Conservation (phyloP, 2,113 vertebrate genomes). For the Lepidothrix coronata region DNA sequence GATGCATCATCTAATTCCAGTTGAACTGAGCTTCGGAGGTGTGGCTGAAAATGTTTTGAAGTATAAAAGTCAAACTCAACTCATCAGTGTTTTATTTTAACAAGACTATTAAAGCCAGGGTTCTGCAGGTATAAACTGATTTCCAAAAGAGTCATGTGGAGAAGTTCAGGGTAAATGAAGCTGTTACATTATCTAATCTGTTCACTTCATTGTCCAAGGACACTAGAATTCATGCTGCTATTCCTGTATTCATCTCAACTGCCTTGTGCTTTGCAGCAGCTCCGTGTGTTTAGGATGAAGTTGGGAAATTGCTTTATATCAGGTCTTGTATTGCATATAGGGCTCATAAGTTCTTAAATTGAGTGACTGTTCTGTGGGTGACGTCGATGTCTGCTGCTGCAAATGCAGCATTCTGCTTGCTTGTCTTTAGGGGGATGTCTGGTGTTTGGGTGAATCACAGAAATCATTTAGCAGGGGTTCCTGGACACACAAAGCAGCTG, state of each 20-base stretch:
- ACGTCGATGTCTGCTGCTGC: not conserved
- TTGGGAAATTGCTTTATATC: not conserved
- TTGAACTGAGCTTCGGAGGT: not conserved
- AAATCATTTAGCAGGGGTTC: not conserved
- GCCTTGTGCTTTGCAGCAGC: not conserved
- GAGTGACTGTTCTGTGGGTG: not conserved
- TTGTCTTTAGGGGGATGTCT: not conserved
- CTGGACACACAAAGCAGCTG: not conserved
- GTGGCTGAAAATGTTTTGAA: not conserved
- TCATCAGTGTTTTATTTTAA: slow-evolving; percentile 31
- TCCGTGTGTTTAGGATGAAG: not conserved
- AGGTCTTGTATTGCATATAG: not conserved
- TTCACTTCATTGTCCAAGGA: not conserved
- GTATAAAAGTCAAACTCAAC: not conserved
- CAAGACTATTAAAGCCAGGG: not conserved
- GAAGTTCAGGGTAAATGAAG: not conserved
- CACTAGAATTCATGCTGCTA: not conserved
- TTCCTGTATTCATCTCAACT: not conserved
- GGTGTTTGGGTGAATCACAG: not conserved
- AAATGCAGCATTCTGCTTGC: not conserved
- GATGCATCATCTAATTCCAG: not conserved
- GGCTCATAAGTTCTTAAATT: not conserved
- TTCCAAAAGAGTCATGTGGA: not conserved
- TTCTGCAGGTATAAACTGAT: not conserved
- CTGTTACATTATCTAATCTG: not conserved